Percentiles rank a stretch among this genome's conserved stretches.
phyloP scores from a whole-genome alignment of 2,797 vertebrate genomes.

The Phrynocephalus guinanensis region DNA sequence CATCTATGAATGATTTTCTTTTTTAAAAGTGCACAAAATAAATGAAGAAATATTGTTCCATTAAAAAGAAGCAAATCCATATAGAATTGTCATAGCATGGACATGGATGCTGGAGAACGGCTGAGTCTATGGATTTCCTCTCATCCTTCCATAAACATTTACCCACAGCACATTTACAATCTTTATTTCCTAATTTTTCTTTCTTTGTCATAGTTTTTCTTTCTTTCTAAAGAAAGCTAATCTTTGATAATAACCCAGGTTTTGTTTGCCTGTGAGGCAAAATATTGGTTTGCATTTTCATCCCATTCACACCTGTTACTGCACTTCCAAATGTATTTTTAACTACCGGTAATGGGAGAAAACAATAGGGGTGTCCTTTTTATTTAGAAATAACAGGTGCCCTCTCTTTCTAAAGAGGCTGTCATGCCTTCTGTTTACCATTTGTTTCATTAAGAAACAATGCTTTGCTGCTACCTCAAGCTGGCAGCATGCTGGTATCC shows the following conservation, averaged over 20 bases:
- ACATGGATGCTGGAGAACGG: not conserved
- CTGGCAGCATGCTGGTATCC: not conserved
- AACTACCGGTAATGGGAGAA: slow-evolving; percentile 18
- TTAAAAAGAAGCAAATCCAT: too few species aligned
- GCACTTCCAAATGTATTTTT: slow-evolving; percentile 36
- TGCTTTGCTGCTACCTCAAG: not conserved
- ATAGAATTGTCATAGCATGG: too few species aligned
- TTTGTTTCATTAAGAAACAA: slow-evolving; percentile 40
- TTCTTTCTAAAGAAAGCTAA: slow-evolving; percentile 9
- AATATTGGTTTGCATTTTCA: slow-evolving; percentile 26
- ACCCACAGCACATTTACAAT: not conserved
- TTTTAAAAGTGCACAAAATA: too few species aligned
- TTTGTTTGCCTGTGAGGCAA: slow-evolving; percentile 24
- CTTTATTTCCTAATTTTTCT: not conserved
- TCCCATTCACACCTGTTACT: slow-evolving; percentile 38
- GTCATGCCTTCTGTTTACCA: slow-evolving; percentile 19
- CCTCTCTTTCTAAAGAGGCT: not conserved
- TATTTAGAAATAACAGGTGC: slow-evolving; percentile 38
- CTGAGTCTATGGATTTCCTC: not conserved
- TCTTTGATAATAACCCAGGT: slow-evolving; percentile 4
- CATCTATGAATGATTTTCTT: too few species aligned
- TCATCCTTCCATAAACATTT: not conserved
- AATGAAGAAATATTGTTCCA: too few species aligned
- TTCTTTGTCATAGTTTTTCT: not conserved
- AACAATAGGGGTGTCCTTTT: slow-evolving; percentile 27